Evolutionary conservation across 2,797 vertebrate genomes (phyloP).

Genomic region (Sebastes iracundus): DNA sequence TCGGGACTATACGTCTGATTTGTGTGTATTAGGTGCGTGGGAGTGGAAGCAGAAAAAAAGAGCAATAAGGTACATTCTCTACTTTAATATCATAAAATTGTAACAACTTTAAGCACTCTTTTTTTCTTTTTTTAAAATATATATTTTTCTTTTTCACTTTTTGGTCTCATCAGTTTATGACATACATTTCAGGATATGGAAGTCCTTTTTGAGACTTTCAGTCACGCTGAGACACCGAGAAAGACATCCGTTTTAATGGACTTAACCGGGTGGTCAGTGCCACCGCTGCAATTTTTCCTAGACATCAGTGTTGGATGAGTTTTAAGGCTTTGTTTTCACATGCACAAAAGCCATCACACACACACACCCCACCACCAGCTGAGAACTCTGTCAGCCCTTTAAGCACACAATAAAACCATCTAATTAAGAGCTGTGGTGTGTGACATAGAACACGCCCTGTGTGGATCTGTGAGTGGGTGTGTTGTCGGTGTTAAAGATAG

Average conservation of each 20-base stretch:
- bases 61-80: background rate
- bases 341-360: background rate
- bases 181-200: conserved; percentile 36
- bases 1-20: background rate
- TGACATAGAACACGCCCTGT: background rate
- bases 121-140: background rate
- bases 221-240: background rate
- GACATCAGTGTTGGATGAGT: background rate
- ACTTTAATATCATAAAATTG: background rate
- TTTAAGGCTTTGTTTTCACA: conserved; percentile 16
- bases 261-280: conserved; percentile 11
- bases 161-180: conserved; percentile 36
- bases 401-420: background rate
- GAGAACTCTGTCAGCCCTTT: background rate
- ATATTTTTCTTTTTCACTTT: background rate
- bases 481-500: background rate
- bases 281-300: background rate
- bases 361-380: background rate
- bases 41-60: background rate
- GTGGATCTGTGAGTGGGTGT: background rate
- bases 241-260: conserved; percentile 36
- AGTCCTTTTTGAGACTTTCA: conserved; percentile 17
- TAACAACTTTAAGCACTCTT: conserved; percentile 1
- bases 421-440: conserved; percentile 25
- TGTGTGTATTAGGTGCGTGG: background rate